Conservation (phyloP, 1,140 invertebrate species). For the Drosophila willistoni region DNA sequence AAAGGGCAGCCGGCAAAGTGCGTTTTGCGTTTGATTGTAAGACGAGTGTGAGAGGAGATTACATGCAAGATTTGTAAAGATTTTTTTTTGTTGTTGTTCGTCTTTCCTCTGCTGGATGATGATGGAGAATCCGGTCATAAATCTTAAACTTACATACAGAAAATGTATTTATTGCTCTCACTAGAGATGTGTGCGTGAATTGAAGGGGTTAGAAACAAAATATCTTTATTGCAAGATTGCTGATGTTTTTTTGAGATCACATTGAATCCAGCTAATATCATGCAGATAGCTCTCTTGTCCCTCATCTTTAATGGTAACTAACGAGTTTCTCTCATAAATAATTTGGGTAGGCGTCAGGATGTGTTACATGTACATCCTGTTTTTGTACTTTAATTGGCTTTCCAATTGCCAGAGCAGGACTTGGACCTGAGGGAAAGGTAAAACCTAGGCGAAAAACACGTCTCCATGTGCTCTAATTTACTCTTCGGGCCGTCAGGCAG, state of each 20-base stretch:
- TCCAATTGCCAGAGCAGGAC: background rate
- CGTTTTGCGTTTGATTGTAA: conserved; percentile 16
- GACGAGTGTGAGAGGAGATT: background rate
- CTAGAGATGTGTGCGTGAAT: conserved; percentile 13
- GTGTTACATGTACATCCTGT: conserved; percentile 24
- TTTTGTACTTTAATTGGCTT: conserved; percentile 18
- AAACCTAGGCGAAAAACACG: background rate
- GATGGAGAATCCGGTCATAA: conserved; percentile 16
- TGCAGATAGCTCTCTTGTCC: background rate
- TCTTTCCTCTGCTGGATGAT: background rate
- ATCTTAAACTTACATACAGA: conserved; percentile 17
- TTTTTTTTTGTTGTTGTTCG: background rate
- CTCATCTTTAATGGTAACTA: conserved; percentile 11
- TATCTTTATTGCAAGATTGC: too few relatives aligned
- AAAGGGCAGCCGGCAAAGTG: conserved; percentile 1
- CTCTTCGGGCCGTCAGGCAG: background rate
- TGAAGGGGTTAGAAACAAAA: background rate
- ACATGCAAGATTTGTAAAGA: conserved; percentile 10
- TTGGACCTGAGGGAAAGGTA: conserved; percentile 1
- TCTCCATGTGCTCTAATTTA: conserved; percentile 20
- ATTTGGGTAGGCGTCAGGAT: conserved; percentile 23
- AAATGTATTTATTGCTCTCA: conserved; percentile 6
- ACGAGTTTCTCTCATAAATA: conserved; percentile 20
- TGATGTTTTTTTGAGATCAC: too few relatives aligned
- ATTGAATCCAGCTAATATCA: background rate